Percentiles rank a stretch among this genome's conserved stretches.
These are phyloP conservation scores for Otolemur crassicaudatus DNA, from an alignment of 2,797 vertebrate genomes.

Conservation along the genomic window DNA sequence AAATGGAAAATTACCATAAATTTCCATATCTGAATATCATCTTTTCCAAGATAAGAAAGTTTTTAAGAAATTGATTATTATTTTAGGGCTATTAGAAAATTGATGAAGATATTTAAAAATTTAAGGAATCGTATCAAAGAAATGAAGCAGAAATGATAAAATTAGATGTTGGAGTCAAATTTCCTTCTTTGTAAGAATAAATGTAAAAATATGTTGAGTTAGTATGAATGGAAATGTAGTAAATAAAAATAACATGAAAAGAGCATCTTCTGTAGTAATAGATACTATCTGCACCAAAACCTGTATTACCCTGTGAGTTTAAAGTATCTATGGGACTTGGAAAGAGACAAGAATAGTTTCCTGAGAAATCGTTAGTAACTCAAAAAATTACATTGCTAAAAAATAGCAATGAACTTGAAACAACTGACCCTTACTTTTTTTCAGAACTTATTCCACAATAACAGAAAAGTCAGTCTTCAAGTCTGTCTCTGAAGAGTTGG, in stretches of 20 bases:
- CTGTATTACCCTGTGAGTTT: not conserved
- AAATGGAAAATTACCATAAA: slow-evolving; percentile 30
- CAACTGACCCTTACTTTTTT: slow-evolving; percentile 12
- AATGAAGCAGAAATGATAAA: not conserved
- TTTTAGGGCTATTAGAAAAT: slow-evolving; percentile 4
- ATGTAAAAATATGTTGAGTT: not conserved
- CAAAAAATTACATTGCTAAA: slow-evolving; percentile 51
- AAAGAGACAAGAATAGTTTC: slow-evolving; percentile 58
- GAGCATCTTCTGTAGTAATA: not conserved
- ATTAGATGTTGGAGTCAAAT: slow-evolving; percentile 41
- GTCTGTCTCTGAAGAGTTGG: not conserved
- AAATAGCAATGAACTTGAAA: slow-evolving; percentile 59
- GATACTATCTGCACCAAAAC: not conserved
- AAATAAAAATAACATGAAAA: slow-evolving; percentile 43
- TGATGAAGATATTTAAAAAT: not conserved
- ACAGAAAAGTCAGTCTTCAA: slow-evolving; percentile 43
- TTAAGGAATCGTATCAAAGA: slow-evolving; percentile 21
- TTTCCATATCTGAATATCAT: slow-evolving; percentile 33
- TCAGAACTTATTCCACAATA: not conserved
- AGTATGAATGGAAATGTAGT: not conserved
- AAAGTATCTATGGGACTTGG: slow-evolving; percentile 29
- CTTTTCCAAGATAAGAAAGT: not conserved
- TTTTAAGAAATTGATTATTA: not conserved
- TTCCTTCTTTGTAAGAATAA: slow-evolving; percentile 8
- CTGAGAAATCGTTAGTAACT: not conserved